Conservation (phyloP, 1,140 invertebrate species). For the Thaumetopoea pityocampa region DNA sequence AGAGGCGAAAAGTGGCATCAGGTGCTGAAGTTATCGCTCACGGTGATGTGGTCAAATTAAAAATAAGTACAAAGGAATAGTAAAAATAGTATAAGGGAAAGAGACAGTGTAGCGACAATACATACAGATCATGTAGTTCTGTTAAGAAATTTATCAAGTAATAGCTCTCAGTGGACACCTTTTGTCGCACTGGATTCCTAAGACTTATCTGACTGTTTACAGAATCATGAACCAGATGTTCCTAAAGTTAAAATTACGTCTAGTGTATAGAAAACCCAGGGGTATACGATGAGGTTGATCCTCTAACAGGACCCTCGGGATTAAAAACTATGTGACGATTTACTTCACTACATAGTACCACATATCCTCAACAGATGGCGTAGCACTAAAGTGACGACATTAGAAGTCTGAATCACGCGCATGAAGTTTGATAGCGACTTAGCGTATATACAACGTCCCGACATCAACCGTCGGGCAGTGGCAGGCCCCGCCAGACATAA, state of each 20-base stretch:
- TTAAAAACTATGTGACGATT: conserved; percentile 1
- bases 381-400: no score
- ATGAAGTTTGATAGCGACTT: no score
- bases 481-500: no score
- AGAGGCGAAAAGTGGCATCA: conserved; percentile 19
- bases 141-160: not conserved
- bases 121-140: conserved; percentile 1
- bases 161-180: conserved; percentile 1
- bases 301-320: not conserved
- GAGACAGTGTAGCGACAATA: not conserved
- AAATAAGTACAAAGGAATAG: not conserved
- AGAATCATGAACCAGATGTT: not conserved
- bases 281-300: not conserved
- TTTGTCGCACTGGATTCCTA: not conserved
- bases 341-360: no score
- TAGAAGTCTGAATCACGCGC: no score
- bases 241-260: not conserved
- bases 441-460: no score
- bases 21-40: conserved; percentile 26
- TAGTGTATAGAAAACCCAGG: not conserved
- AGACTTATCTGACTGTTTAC: not conserved
- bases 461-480: no score
- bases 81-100: not conserved
- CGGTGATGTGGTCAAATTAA: conserved; percentile 14
- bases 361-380: no score